Evolutionary conservation across 2,113 vertebrate genomes (phyloP).

Genomic region (Syngnathus scovelli): DNA sequence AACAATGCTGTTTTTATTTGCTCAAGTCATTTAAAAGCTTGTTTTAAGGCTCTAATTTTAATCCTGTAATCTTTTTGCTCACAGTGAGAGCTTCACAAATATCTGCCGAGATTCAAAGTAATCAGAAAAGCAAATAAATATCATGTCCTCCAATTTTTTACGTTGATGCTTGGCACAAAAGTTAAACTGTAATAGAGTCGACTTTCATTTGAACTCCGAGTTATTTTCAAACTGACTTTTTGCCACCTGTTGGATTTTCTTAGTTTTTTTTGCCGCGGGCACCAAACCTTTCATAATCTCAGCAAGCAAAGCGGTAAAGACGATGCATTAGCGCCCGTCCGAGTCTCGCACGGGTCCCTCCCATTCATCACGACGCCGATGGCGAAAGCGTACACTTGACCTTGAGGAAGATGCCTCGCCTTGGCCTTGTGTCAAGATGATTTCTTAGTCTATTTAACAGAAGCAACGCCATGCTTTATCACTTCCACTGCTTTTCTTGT

Average conservation of each 20-base stretch:
- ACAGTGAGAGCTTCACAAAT: no score
- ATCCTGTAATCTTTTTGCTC: no score
- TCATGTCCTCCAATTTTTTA: no score
- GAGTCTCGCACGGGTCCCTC: background rate
- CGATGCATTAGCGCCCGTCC: background rate
- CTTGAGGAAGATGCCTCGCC: background rate
- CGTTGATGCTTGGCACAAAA: no score
- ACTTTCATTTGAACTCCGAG: no score
- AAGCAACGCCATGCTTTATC: background rate
- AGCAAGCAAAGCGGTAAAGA: background rate
- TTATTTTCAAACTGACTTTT: background rate
- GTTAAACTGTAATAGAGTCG: no score
- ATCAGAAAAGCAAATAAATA: no score
- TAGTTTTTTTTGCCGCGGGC: background rate
- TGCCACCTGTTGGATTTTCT: background rate
- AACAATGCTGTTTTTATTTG: no score
- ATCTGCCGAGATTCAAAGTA: no score
- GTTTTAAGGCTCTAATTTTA: no score
- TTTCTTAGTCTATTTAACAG: constrained; percentile 4
- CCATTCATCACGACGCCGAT: background rate
- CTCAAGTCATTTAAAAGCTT: no score
- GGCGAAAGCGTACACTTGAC: background rate
- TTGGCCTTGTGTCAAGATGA: constrained; percentile 1
- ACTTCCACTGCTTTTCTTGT: background rate
- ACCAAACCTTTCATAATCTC: background rate